Conservation (phyloP, 2,888 invertebrate species). For the Nomada goodeniana region DNA sequence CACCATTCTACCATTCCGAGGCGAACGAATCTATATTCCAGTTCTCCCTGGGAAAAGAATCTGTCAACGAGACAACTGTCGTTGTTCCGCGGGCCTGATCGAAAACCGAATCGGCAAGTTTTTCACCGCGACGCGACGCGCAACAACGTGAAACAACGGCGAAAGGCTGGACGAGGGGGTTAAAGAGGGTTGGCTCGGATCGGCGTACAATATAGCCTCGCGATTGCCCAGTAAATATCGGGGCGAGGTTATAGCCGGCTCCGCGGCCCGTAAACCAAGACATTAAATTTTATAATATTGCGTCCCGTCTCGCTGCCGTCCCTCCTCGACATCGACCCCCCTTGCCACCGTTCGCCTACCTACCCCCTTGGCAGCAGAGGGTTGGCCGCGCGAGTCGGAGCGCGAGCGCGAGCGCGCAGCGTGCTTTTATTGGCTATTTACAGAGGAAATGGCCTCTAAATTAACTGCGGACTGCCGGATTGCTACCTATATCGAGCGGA, state of each 20-base stretch:
- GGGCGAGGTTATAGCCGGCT: constrained; percentile 81
- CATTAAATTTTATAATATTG: constrained; percentile 85
- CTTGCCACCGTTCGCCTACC: constrained; percentile 46
- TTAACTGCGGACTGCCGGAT: constrained; percentile 84
- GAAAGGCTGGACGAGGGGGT: constrained; percentile 4
- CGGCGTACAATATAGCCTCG: constrained; percentile 73
- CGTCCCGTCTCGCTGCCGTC: constrained; percentile 75
- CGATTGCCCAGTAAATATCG: constrained; percentile 83
- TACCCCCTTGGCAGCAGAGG: constrained; percentile 37
- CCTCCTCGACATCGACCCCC: constrained; percentile 65
- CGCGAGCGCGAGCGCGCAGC: constrained; percentile 67
- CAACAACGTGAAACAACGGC: constrained; percentile 30
- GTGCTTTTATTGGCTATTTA: constrained; percentile 84
- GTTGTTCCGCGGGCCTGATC: background rate
- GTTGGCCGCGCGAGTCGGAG: constrained; percentile 43
- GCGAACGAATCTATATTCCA: too few species aligned
- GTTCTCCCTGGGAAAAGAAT: background rate
- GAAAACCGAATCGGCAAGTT: constrained; percentile 29
- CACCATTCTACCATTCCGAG: too few species aligned
- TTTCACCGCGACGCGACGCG: constrained; percentile 16
- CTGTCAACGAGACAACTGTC: background rate
- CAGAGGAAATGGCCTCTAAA: constrained; percentile 84
- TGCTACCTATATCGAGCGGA: constrained; percentile 78
- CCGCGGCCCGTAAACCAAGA: constrained; percentile 83
- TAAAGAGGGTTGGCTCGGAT: constrained; percentile 37